phyloP scores from a whole-genome alignment of 2,888 invertebrate genomes.

The Buathra laborator region DNA sequence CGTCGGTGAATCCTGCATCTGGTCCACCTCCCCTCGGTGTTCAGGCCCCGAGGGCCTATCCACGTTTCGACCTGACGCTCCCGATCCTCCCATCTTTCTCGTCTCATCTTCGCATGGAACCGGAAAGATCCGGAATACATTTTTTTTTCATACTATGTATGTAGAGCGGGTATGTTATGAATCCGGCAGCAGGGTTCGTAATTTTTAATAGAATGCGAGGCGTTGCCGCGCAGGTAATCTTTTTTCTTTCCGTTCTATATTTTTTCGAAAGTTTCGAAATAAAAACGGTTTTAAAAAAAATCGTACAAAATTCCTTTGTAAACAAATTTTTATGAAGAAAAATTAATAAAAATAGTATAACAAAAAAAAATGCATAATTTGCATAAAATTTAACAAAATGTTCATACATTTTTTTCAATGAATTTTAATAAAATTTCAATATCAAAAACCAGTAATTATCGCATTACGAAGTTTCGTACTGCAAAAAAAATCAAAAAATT shows the following conservation, averaged over 20 bases:
- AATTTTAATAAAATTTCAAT: no score
- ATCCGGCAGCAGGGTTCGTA: slow-evolving; percentile 47
- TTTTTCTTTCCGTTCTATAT: slow-evolving; percentile 3
- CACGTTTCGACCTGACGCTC: slow-evolving; percentile 68
- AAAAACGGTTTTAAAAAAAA: not conserved
- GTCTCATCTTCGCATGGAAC: slow-evolving; percentile 60
- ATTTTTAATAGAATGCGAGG: slow-evolving; percentile 49
- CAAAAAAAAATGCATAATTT: no score
- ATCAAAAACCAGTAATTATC: no score
- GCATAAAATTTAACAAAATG: no score
- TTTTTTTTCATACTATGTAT: slow-evolving; percentile 20
- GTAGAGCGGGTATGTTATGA: slow-evolving; percentile 4
- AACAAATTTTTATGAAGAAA: not conserved
- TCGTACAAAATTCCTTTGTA: not conserved
- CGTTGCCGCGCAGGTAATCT: slow-evolving; percentile 40
- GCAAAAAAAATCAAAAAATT: no score
- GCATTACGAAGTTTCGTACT: no score
- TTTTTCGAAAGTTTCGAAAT: slow-evolving; percentile 3
- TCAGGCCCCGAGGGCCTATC: slow-evolving; percentile 53
- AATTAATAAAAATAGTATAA: not conserved
- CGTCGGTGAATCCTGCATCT: slow-evolving; percentile 76
- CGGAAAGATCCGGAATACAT: slow-evolving; percentile 61
- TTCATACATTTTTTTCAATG: no score
- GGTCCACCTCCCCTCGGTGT: slow-evolving; percentile 64
- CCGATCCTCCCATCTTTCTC: slow-evolving; percentile 47